phyloP scores from a whole-genome alignment of 2,113 vertebrate genomes.

The Ageneiosus marmoratus region DNA sequence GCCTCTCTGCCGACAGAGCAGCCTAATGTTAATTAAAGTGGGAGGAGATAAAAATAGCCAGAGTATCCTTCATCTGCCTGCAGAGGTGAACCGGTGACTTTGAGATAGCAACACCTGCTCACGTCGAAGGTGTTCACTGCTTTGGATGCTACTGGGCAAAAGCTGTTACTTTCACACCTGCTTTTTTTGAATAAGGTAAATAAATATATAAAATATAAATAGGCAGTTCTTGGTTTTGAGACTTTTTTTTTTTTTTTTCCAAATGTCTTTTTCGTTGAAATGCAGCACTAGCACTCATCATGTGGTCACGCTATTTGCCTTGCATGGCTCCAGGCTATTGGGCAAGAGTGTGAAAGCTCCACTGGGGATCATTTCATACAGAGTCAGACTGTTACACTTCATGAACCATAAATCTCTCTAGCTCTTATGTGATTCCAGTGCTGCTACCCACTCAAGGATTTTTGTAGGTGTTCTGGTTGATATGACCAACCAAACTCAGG shows the following conservation, averaged over 20 bases:
- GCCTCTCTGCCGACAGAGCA: slow-evolving; percentile 36
- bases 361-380: slow-evolving; percentile 55
- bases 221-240: neutral
- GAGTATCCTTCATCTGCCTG: slow-evolving; percentile 35
- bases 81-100: slow-evolving; percentile 35
- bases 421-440: slow-evolving; percentile 24
- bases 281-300: slow-evolving; percentile 63
- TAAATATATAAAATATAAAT: neutral
- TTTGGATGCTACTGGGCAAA: neutral
- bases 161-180: no score
- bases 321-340: slow-evolving; percentile 38
- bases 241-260: slow-evolving; percentile 24
- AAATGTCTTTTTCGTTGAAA: slow-evolving; percentile 62
- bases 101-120: neutral
- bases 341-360: slow-evolving; percentile 60
- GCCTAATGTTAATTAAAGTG: slow-evolving; percentile 58
- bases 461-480: slow-evolving; percentile 71
- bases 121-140: neutral
- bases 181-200: neutral
- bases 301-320: slow-evolving; percentile 29
- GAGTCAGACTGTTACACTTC: slow-evolving; percentile 60
- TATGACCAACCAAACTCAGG: slow-evolving; percentile 62
- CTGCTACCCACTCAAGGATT: slow-evolving; percentile 56
- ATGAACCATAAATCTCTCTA: slow-evolving; percentile 61
- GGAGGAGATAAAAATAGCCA: slow-evolving; percentile 54